Evolutionary conservation across 2,113 vertebrate genomes (phyloP).

Genomic region (Felis catus): DNA sequence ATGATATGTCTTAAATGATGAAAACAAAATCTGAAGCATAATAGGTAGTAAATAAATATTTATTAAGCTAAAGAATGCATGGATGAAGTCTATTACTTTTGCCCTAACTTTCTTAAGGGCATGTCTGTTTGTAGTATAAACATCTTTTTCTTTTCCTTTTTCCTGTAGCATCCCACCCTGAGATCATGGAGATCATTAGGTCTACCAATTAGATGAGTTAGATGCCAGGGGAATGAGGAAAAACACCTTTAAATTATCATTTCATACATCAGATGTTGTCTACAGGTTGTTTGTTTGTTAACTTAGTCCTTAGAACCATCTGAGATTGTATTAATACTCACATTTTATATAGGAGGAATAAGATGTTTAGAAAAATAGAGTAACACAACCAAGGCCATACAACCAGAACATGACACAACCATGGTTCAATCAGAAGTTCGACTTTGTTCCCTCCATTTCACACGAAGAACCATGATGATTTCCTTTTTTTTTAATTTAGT

Average conservation of each 20-base stretch:
- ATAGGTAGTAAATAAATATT: background rate
- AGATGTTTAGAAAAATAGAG: background rate
- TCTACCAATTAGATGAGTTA: background rate
- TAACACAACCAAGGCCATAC: background rate
- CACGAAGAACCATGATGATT: background rate
- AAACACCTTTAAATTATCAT: background rate
- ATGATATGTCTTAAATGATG: background rate
- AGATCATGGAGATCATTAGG: background rate
- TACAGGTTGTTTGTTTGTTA: background rate
- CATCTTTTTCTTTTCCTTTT: background rate
- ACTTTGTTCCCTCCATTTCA: background rate
- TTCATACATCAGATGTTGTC: background rate
- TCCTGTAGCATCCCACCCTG: background rate
- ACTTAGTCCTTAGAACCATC: background rate
- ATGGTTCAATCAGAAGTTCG: background rate
- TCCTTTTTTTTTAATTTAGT: slow-evolving; percentile 13
- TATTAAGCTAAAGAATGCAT: background rate
- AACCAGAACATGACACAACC: background rate
- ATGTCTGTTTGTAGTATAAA: background rate
- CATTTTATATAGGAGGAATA: background rate
- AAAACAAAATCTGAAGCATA: background rate
- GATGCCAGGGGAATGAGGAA: background rate
- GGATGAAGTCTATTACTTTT: background rate
- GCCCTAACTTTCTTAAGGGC: background rate
- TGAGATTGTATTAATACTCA: background rate